phyloP scores from a whole-genome alignment of 2,888 invertebrate genomes.

The Macrostomum cliftonense region DNA sequence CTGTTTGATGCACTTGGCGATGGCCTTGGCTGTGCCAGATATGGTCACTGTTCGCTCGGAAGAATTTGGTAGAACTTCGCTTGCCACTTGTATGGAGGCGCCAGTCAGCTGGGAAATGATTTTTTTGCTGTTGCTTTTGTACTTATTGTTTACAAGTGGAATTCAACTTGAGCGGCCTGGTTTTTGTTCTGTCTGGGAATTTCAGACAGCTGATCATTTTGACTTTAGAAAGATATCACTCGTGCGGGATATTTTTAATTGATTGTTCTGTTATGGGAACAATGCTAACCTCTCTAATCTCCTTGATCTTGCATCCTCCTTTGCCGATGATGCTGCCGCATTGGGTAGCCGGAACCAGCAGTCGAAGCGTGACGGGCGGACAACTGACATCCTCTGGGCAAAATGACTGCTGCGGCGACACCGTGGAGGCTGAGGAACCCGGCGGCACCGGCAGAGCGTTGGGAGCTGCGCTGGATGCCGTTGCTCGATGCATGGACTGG shows the following conservation, averaged over 20 bases:
- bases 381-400: conserved; percentile 15
- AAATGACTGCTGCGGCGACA: conserved; percentile 16
- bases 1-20: conserved; percentile 95
- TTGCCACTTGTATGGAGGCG: conserved; percentile 58
- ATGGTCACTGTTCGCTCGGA: conserved; percentile 95
- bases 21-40: conserved; percentile 86
- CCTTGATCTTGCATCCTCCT: conserved; percentile 97
- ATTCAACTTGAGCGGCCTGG: too few species aligned
- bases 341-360: conserved; percentile 96
- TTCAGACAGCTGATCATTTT: too few species aligned
- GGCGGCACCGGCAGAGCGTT: too few species aligned
- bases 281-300: conserved; percentile 76
- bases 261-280: too few species aligned
- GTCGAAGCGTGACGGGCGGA: conserved; percentile 80
- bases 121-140: too few species aligned
- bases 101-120: conserved; percentile 40
- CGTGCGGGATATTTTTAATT: too few species aligned
- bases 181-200: too few species aligned
- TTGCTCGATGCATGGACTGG: too few species aligned
- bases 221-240: too few species aligned
- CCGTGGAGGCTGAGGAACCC: too few species aligned
- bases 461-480: too few species aligned
- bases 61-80: conserved; percentile 96
- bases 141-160: too few species aligned
- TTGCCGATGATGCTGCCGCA: conserved; percentile 98